These are phyloP conservation scores for Thalassaphorura encarpata DNA, from an alignment of 1,140 invertebrate species.

Conservation along the genomic window DNA sequence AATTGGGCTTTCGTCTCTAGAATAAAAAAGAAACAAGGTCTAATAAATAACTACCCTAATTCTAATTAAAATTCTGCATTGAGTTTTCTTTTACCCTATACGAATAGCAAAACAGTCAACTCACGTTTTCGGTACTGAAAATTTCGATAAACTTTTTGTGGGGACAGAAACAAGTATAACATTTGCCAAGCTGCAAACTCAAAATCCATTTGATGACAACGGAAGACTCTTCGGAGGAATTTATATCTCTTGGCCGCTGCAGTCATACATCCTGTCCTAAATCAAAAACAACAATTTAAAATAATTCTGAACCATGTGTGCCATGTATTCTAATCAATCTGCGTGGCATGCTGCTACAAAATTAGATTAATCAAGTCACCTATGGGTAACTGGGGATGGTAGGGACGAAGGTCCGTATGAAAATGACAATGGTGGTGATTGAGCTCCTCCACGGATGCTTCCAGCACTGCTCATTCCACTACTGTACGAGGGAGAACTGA, in stretches of 20 bases:
- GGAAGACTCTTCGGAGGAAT: slow-evolving; percentile 79
- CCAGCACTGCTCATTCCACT: too few relatives aligned
- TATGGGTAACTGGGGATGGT: slow-evolving; percentile 42
- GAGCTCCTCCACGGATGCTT: neutral
- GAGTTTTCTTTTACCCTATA: too few relatives aligned
- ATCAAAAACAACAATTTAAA: slow-evolving; percentile 33
- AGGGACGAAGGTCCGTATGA: slow-evolving; percentile 37
- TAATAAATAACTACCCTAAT: too few relatives aligned
- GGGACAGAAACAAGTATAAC: slow-evolving; percentile 87
- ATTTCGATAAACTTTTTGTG: slow-evolving; percentile 97
- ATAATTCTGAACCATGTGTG: too few relatives aligned
- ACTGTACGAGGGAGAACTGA: too few relatives aligned
- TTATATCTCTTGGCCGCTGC: slow-evolving; percentile 86
- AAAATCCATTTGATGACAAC: slow-evolving; percentile 99
- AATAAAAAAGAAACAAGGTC: slow-evolving; percentile 40
- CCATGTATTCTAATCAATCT: neutral
- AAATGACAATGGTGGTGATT: slow-evolving; percentile 34
- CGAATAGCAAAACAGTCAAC: too few relatives aligned
- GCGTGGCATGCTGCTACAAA: neutral
- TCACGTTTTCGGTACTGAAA: slow-evolving; percentile 97
- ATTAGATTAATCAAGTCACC: slow-evolving; percentile 33
- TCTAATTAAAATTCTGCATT: too few relatives aligned
- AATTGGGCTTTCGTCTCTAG: slow-evolving; percentile 96
- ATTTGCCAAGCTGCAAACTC: slow-evolving; percentile 99
- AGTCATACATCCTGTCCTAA: slow-evolving; percentile 59